phyloP scores from a whole-genome alignment of 2,888 invertebrate genomes.

The Scelioninae gen. 2 region DNA sequence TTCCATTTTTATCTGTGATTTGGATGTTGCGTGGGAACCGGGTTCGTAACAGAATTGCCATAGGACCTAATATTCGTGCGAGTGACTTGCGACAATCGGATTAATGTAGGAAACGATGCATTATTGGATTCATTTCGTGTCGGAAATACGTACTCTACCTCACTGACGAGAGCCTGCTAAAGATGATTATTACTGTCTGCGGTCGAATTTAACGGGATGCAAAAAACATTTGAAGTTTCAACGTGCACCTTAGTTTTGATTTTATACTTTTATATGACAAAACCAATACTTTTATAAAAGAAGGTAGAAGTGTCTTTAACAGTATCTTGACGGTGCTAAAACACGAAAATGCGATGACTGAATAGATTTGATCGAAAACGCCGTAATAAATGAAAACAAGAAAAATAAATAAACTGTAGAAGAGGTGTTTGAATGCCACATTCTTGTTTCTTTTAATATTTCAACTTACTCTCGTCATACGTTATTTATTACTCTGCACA shows the following conservation, averaged over 20 bases:
- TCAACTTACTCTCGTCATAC: too few species aligned
- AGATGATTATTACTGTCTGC: slow-evolving; percentile 46
- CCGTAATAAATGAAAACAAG: too few species aligned
- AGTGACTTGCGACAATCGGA: slow-evolving; percentile 31
- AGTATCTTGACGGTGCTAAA: slow-evolving; percentile 55
- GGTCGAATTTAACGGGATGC: slow-evolving; percentile 15
- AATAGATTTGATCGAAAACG: slow-evolving; percentile 32
- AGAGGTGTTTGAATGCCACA: too few species aligned
- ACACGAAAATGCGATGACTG: slow-evolving; percentile 39
- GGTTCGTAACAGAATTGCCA: slow-evolving; percentile 29
- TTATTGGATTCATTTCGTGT: slow-evolving; percentile 55
- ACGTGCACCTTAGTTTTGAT: slow-evolving; percentile 4
- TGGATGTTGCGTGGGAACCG: slow-evolving; percentile 11
- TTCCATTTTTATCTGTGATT: slow-evolving; percentile 26
- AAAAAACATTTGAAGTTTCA: slow-evolving; percentile 9
- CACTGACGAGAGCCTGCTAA: slow-evolving; percentile 58
- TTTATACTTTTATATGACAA: slow-evolving; percentile 17
- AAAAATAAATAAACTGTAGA: too few species aligned
- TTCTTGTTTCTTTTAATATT: too few species aligned
- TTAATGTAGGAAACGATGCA: slow-evolving; percentile 48
- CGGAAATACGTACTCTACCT: slow-evolving; percentile 58
- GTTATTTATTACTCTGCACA: too few species aligned
- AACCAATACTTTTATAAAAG: slow-evolving; percentile 20
- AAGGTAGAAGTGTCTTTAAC: slow-evolving; percentile 47
- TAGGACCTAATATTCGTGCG: neutral